phyloP scores from a whole-genome alignment of 2,888 invertebrate genomes.

The Protula sp. region DNA sequence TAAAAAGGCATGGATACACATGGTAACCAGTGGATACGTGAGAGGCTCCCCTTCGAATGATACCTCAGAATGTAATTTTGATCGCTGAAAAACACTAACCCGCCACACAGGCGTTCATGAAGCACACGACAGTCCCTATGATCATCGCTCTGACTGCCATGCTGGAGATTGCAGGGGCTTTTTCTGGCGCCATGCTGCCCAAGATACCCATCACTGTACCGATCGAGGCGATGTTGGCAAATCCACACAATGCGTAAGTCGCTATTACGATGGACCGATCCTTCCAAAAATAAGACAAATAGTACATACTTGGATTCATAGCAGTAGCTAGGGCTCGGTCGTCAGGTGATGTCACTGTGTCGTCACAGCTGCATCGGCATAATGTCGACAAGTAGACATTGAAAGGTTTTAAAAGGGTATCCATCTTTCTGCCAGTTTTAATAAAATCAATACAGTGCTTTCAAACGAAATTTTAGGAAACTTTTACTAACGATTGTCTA shows the following conservation, averaged over 20 bases:
- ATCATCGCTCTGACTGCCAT: constrained; percentile 45
- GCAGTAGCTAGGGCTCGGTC: too few relatives aligned
- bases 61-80: too few relatives aligned
- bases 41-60: too few relatives aligned
- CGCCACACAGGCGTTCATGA: constrained; percentile 52
- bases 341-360: too few relatives aligned
- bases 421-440: too few relatives aligned
- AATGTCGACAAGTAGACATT: not conserved
- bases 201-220: constrained; percentile 29
- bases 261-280: constrained; percentile 28
- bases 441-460: too few relatives aligned
- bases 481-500: too few relatives aligned
- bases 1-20: too few relatives aligned
- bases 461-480: too few relatives aligned
- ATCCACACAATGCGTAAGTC: constrained; percentile 36
- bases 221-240: constrained; percentile 33
- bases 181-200: constrained; percentile 28
- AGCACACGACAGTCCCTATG: constrained; percentile 51
- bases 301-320: too few relatives aligned
- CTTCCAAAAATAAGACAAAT: too few relatives aligned
- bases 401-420: not conserved
- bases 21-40: too few relatives aligned
- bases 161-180: constrained; percentile 20
- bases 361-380: not conserved
- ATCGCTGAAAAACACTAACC: constrained; percentile 15